Percentiles rank a stretch among this genome's conserved stretches.
Conservation (phyloP, 1,140 invertebrate genomes). For the Cepaea nemoralis region DNA sequence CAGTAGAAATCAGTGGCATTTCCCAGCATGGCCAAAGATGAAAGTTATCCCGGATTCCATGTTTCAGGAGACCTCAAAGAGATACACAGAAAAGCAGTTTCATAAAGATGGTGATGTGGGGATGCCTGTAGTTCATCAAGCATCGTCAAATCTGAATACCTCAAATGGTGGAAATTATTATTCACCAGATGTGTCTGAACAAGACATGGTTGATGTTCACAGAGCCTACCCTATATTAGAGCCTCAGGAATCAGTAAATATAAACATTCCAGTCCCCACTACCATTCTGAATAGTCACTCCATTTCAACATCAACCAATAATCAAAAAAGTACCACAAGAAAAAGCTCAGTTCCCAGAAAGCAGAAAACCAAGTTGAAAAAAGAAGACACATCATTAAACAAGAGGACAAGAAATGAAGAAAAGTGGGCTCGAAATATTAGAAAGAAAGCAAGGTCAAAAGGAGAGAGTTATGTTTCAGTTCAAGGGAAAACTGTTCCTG, state of each 20-base stretch:
- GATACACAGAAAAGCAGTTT: background rate
- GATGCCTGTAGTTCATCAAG: background rate
- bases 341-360: constrained; percentile 9
- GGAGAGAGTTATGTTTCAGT: constrained; percentile 36
- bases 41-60: background rate
- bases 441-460: constrained; percentile 27
- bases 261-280: background rate
- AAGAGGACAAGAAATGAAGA: constrained; percentile 36
- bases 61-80: background rate
- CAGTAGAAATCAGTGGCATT: constrained; percentile 19
- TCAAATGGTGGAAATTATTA: background rate
- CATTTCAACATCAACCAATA: background rate
- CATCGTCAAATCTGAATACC: background rate
- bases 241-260: background rate
- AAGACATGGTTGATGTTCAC: background rate
- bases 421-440: constrained; percentile 22
- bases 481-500: constrained; percentile 13
- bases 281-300: background rate
- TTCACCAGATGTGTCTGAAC: background rate
- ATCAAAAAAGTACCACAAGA: background rate
- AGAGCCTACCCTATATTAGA: background rate
- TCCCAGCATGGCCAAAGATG: constrained; percentile 22
- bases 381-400: background rate
- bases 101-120: constrained; percentile 13
- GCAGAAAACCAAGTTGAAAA: background rate